Evolutionary conservation across 2,888 invertebrate species (phyloP).

Genomic region (Noctua comes): DNA sequence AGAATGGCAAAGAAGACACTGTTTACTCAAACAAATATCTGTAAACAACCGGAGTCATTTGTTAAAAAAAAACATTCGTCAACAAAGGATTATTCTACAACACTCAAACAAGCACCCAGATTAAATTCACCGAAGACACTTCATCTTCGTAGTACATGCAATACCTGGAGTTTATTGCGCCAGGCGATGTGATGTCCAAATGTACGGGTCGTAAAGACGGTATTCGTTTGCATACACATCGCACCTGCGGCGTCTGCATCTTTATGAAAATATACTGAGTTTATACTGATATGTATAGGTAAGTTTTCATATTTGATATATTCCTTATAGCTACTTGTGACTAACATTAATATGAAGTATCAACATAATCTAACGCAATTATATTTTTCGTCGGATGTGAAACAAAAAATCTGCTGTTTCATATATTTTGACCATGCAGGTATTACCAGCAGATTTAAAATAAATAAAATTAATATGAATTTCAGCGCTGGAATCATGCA

Average conservation of each 20-base stretch:
- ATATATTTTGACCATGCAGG: too few relatives aligned
- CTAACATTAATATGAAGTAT: too few relatives aligned
- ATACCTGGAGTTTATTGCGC: slow-evolving; percentile 65
- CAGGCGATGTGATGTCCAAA: slow-evolving; percentile 58
- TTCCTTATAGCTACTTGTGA: too few relatives aligned
- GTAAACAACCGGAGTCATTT: background rate
- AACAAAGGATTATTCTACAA: slow-evolving; percentile 2
- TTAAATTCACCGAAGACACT: slow-evolving; percentile 30
- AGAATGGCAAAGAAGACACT: too few relatives aligned
- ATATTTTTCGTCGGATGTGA: background rate
- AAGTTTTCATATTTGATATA: background rate
- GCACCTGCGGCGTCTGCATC: slow-evolving; percentile 61
- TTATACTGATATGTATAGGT: background rate
- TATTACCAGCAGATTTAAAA: too few relatives aligned
- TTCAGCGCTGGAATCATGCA: background rate
- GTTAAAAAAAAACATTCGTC: background rate
- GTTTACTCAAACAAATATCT: too few relatives aligned
- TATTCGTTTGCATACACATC: slow-evolving; percentile 46
- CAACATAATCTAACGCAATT: background rate
- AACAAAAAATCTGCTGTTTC: background rate
- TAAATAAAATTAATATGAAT: background rate
- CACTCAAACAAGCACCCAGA: slow-evolving; percentile 11
- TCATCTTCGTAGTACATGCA: slow-evolving; percentile 52
- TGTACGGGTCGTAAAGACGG: slow-evolving; percentile 63
- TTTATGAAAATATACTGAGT: slow-evolving; percentile 60